Evolutionary conservation across 2,888 invertebrate species (phyloP).

Genomic region (Ochropacha duplaris): DNA sequence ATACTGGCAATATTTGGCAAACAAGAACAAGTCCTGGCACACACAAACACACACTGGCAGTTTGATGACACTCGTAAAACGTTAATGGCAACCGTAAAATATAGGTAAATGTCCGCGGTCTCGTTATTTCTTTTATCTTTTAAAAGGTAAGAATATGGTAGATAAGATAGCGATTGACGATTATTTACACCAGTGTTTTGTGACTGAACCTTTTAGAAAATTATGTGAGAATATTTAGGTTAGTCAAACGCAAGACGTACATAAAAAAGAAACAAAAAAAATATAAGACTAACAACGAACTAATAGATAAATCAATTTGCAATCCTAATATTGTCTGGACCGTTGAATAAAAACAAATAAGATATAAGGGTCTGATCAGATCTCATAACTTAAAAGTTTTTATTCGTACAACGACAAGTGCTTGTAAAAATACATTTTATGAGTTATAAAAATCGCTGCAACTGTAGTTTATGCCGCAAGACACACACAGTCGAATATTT

Average conservation of each 20-base stretch:
- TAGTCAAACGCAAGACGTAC: too few species aligned
- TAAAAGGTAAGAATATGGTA: not conserved
- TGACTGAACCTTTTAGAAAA: too few species aligned
- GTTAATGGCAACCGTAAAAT: conserved; percentile 30
- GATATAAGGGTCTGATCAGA: too few species aligned
- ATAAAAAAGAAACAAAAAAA: too few species aligned
- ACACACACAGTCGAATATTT: not conserved
- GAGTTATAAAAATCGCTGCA: not conserved
- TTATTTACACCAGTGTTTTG: not conserved
- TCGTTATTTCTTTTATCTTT: conserved; percentile 18
- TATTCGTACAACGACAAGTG: too few species aligned
- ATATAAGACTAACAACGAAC: too few species aligned
- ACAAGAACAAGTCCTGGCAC: conserved; percentile 13
- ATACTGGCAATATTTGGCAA: conserved; percentile 6
- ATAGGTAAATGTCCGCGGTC: conserved; percentile 21
- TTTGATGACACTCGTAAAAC: conserved; percentile 39
- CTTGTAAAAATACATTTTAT: too few species aligned
- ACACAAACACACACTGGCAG: conserved; percentile 21
- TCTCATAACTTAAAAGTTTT: too few species aligned
- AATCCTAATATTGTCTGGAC: too few species aligned
- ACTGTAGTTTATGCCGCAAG: not conserved
- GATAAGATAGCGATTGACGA: not conserved
- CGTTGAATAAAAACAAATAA: too few species aligned
- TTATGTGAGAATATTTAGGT: too few species aligned
- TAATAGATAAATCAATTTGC: too few species aligned